phyloP scores from a whole-genome alignment of 2,888 invertebrate genomes.

The Tortrix viridana region DNA sequence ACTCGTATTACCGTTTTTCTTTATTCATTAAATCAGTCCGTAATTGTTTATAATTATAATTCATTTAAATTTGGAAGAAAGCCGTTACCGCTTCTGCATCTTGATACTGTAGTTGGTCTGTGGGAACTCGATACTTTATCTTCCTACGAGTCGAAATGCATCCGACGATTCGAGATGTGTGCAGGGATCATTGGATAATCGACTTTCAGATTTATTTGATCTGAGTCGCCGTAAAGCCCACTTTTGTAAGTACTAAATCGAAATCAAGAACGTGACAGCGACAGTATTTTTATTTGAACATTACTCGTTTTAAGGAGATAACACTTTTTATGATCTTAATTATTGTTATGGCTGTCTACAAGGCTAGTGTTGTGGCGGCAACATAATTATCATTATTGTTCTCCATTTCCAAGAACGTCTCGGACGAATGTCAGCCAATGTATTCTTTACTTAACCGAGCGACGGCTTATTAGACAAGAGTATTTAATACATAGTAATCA shows the following conservation, averaged over 20 bases:
- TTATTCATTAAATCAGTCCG: slow-evolving; percentile 73
- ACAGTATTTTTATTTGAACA: slow-evolving; percentile 75
- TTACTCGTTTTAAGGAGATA: slow-evolving; percentile 75
- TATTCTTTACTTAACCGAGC: slow-evolving; percentile 43
- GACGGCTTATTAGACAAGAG: too few species aligned
- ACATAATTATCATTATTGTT: slow-evolving; percentile 78
- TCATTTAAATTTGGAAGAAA: slow-evolving; percentile 71
- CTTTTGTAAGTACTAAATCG: slow-evolving; percentile 58
- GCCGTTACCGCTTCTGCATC: slow-evolving; percentile 64
- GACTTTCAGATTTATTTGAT: slow-evolving; percentile 34
- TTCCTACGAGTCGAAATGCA: slow-evolving; percentile 47
- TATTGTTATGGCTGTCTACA: slow-evolving; percentile 69
- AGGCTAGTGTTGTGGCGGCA: slow-evolving; percentile 63
- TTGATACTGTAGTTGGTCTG: slow-evolving; percentile 64
- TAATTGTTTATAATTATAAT: slow-evolving; percentile 82
- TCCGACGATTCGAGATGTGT: slow-evolving; percentile 2
- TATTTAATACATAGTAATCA: too few species aligned
- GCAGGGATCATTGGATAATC: slow-evolving; percentile 31
- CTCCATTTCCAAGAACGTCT: slow-evolving; percentile 62
- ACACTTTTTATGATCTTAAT: slow-evolving; percentile 75
- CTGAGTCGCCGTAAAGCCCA: slow-evolving; percentile 18
- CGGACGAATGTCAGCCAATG: slow-evolving; percentile 48
- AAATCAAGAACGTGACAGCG: slow-evolving; percentile 66
- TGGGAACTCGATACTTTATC: slow-evolving; percentile 77
- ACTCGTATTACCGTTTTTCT: slow-evolving; percentile 58